Evolutionary conservation across 2,113 vertebrate species (phyloP).

Genomic region (Neofelis nebulosa): DNA sequence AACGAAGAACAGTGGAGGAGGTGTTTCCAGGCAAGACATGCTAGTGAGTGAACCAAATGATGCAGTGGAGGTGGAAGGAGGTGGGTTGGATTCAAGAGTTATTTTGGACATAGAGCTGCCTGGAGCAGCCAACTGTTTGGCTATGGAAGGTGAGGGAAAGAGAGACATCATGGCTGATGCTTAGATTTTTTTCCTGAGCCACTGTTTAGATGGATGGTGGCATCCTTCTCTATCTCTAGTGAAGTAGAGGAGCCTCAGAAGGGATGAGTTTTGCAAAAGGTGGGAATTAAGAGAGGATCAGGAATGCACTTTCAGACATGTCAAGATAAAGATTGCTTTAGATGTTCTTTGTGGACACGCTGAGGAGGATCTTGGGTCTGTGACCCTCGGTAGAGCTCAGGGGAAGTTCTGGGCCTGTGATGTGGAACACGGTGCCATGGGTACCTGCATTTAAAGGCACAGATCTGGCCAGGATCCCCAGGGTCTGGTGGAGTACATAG

Average conservation of each 20-base stretch:
- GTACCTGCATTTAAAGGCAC: not conserved
- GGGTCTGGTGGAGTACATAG: not conserved
- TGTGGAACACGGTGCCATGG: not conserved
- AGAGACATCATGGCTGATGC: not conserved
- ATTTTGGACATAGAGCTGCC: not conserved
- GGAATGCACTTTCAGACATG: not conserved
- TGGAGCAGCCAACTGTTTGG: not conserved
- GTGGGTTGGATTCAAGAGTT: not conserved
- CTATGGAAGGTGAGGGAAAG: not conserved
- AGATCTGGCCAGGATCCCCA: not conserved
- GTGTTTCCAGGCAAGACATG: not conserved
- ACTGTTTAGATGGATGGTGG: not conserved
- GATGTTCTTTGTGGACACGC: not conserved
- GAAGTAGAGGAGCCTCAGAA: not conserved
- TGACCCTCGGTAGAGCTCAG: not conserved
- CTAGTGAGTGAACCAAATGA: not conserved
- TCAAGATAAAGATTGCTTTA: not conserved
- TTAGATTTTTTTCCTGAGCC: not conserved
- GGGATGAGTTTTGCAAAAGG: not conserved
- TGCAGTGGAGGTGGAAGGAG: rapidly evolving
- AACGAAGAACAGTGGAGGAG: not conserved
- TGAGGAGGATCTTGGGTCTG: not conserved
- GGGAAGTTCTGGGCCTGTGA: not conserved
- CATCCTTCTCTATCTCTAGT: not conserved
- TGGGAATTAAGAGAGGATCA: not conserved